Percentiles rank a stretch among this genome's conserved stretches.
These are phyloP conservation scores for Tetrao urogallus DNA, from an alignment of 2,113 vertebrate genomes.

Conservation along the genomic window DNA sequence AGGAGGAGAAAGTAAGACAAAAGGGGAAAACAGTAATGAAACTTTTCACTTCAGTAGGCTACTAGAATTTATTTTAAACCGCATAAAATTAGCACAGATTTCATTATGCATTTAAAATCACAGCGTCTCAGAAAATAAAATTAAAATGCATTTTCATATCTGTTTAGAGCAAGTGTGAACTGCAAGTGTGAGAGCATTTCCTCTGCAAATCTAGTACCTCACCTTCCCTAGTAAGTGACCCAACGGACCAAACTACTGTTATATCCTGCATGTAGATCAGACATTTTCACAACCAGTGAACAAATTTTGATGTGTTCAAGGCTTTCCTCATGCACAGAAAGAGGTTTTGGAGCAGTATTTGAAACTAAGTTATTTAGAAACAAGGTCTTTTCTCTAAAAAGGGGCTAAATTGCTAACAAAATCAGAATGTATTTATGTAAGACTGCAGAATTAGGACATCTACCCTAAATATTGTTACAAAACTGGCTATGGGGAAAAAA, in stretches of 20 bases:
- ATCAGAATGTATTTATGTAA: not conserved
- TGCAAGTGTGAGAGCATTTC: not conserved
- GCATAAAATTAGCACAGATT: not conserved
- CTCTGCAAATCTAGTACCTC: not conserved
- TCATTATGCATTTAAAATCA: not conserved
- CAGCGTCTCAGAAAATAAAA: not conserved
- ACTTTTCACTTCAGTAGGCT: not conserved
- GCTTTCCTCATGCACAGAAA: not conserved
- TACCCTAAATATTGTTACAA: not conserved
- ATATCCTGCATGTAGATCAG: not conserved
- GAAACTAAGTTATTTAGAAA: not conserved
- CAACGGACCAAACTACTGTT: not conserved
- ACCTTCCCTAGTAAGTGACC: not conserved
- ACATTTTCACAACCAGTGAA: not conserved
- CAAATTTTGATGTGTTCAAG: not conserved
- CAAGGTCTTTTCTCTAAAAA: not conserved
- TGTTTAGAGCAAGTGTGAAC: not conserved
- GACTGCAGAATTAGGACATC: not conserved
- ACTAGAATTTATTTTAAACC: not conserved
- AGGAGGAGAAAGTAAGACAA: not conserved
- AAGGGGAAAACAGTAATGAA: fast-evolving
- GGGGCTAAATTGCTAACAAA: not conserved
- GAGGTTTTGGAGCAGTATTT: not conserved
- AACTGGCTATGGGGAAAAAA: fast-evolving
- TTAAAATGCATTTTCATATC: not conserved